A percentile compares a stretch with the other conserved stretches of the same genome.
Conservation (phyloP, 2,888 invertebrate genomes). For the Gibbula magus region DNA sequence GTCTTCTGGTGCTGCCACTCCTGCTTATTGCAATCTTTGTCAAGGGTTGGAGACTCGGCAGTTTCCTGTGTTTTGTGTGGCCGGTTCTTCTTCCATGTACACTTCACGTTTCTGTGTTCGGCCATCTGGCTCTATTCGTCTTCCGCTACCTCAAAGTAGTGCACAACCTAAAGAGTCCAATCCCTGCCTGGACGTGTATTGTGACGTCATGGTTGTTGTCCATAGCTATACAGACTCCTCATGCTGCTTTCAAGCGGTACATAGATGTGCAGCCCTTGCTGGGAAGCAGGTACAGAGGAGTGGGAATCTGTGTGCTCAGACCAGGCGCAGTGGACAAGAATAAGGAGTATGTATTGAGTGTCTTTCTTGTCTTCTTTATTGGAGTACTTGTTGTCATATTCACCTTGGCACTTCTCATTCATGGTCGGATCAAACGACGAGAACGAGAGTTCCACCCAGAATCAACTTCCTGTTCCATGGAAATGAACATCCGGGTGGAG, state of each 20-base stretch:
- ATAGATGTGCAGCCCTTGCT: conserved; percentile 5
- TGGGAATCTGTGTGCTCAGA: background rate
- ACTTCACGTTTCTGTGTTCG: background rate
- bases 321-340: conserved; percentile 1
- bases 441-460: conserved; percentile 5
- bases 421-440: background rate
- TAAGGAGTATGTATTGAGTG: background rate
- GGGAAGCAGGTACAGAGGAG: background rate
- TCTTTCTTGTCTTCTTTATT: background rate
- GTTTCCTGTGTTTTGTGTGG: conserved; percentile 10
- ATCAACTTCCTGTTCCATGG: background rate
- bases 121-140: background rate
- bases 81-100: conserved; percentile 5
- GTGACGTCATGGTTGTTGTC: conserved; percentile 19
- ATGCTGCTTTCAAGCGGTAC: conserved; percentile 9
- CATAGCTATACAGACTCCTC: background rate
- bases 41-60: background rate
- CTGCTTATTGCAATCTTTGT: background rate
- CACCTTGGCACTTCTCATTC: background rate
- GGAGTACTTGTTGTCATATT: background rate
- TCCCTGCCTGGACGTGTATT: conserved; percentile 13
- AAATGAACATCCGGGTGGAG: conserved; percentile 13
- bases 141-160: conserved; percentile 16
- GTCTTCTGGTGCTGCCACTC: background rate
- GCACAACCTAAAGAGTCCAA: conserved; percentile 5